Base-by-base conservation (phyloP, 1,140 invertebrate genomes). In the Microplitis demolitor region DNA sequence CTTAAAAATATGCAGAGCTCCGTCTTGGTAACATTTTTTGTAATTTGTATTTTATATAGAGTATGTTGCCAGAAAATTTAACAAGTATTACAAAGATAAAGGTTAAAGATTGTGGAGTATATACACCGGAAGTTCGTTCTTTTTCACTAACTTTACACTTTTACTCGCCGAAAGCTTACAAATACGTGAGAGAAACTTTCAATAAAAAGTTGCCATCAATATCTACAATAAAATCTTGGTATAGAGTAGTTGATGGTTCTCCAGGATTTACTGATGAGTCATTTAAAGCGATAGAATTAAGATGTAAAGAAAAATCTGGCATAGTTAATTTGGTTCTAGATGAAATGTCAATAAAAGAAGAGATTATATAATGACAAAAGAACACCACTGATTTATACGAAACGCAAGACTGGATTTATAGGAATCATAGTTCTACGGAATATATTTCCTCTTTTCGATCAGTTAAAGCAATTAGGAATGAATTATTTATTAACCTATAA, bases 101-200 rank as follows among this genome's bases (percentile, higher is more conserved):
- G 34, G 14, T 63, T 63, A 34, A 14, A 33, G 5, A 37, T 63
- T 16, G 31, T 33, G 9, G 61, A 14, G 33, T 3, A 37, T 63
- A 63, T 61, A 64, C 72, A 39, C 61, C 66, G 31, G 56, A 50
- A 53, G 63, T 80, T 45, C 51, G 75, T 63, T 53, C 54, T 72
- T 85, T 85, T 79, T 80, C 82, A 13, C 35, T 83, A 45, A 83
- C 81, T 37, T 68, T 63, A 37, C 61, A 34, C 34, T 84, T 81
- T 77, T 79, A 77, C 66, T 82, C 80, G 3, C 76, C 80, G 13
- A 81, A 78, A 74, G 81, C 80, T 6, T 85, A 86, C 69, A 64
- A 74, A 45, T 85, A 77, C 78, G 78, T 84, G 4, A 24, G 84
- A 69, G 72, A 79, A 77, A 78, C 63, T 64, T 85, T 83, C 4